These are phyloP conservation scores for Sus scrofa DNA, from an alignment of 2,113 vertebrate species.

Conservation along the genomic window DNA sequence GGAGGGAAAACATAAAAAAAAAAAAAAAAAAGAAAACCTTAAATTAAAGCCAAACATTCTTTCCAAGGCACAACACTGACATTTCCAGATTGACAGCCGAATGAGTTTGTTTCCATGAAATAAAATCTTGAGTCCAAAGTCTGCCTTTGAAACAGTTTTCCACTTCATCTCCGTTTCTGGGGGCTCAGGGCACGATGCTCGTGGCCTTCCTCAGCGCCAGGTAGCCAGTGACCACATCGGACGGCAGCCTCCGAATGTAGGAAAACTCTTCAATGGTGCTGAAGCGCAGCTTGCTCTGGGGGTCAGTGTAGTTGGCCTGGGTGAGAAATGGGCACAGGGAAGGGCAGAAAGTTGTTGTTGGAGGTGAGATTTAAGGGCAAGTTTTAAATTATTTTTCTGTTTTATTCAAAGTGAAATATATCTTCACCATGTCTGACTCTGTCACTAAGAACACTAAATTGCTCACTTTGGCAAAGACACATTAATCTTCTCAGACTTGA, in stretches of 20 bases:
- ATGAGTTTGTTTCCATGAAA: conserved; percentile 71
- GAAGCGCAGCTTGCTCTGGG: conserved; percentile 98
- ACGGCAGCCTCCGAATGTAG: conserved; percentile 97
- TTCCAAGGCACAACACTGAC: conserved; percentile 72
- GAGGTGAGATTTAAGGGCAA: conserved; percentile 27
- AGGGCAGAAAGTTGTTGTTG: background rate
- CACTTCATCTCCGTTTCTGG: background rate
- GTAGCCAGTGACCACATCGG: conserved; percentile 96
- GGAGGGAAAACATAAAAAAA: conserved; percentile 62
- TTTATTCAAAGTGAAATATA: conserved; percentile 53
- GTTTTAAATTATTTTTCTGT: background rate
- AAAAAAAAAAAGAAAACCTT: background rate
- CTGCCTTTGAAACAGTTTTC: conserved; percentile 26
- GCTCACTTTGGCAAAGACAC: conserved; percentile 34
- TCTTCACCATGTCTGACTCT: conserved; percentile 14
- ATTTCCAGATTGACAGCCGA: conserved; percentile 75
- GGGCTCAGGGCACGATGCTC: conserved; percentile 94
- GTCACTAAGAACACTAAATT: conserved; percentile 36
- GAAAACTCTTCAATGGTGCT: conserved; percentile 97
- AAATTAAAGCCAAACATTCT: conserved; percentile 74
- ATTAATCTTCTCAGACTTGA: conserved; percentile 24
- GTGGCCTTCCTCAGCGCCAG: conserved; percentile 96
- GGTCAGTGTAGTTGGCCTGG: conserved; percentile 98
- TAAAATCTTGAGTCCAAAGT: conserved; percentile 45
- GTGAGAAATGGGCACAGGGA: conserved; percentile 71